phyloP scores from a whole-genome alignment of 2,888 invertebrate species.

The Syritta pipiens region DNA sequence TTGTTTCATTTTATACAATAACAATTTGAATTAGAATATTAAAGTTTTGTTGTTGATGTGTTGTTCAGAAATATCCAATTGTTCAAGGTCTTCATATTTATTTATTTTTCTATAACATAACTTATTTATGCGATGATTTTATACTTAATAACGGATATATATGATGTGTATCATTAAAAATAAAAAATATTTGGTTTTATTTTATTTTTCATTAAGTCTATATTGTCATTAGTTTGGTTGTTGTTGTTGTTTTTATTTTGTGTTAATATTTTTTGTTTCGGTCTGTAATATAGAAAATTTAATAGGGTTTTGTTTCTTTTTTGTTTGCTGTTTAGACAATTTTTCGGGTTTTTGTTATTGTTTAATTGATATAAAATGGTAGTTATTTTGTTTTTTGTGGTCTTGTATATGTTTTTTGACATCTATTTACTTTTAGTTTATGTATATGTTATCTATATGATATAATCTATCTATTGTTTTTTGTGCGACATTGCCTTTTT shows the following conservation, averaged over 20 bases:
- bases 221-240: slow-evolving; percentile 66
- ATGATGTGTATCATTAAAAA: slow-evolving; percentile 18
- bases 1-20: slow-evolving; percentile 18
- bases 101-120: background rate
- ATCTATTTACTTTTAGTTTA: slow-evolving; percentile 35
- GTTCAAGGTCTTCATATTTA: background rate
- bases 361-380: slow-evolving; percentile 57
- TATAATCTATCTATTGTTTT: slow-evolving; percentile 51
- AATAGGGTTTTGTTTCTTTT: slow-evolving; percentile 12
- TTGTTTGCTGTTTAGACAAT: slow-evolving; percentile 38
- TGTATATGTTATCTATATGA: slow-evolving; percentile 20
- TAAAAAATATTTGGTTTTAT: slow-evolving; percentile 28
- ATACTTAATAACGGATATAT: slow-evolving; percentile 26
- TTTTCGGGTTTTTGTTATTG: slow-evolving; percentile 26
- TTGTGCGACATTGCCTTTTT: slow-evolving; percentile 49
- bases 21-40: slow-evolving; percentile 30
- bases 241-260: slow-evolving; percentile 27
- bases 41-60: background rate
- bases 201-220: slow-evolving; percentile 30
- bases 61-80: slow-evolving; percentile 39
- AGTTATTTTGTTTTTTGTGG: slow-evolving; percentile 26
- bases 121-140: background rate
- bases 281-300: slow-evolving; percentile 33
- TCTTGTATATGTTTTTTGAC: slow-evolving; percentile 28
- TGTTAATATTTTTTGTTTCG: slow-evolving; percentile 17